phyloP scores from a whole-genome alignment of 2,888 invertebrate genomes.

The Trachelus tabidus region DNA sequence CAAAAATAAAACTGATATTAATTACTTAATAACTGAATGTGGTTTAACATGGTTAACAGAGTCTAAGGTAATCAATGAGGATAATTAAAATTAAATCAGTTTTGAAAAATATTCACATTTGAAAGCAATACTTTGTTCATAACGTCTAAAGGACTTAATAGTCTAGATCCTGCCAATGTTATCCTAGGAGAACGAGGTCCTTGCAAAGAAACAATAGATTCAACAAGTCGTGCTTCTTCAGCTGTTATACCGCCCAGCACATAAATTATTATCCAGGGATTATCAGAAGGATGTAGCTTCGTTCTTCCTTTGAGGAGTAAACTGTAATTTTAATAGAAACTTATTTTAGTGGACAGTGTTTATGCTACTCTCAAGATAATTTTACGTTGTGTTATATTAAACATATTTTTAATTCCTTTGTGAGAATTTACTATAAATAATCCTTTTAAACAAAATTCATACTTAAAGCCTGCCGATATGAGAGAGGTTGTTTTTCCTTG shows the following conservation, averaged over 20 bases:
- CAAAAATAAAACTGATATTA: slow-evolving; percentile 19
- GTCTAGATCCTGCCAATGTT: slow-evolving; percentile 56
- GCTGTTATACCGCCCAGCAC: slow-evolving; percentile 76
- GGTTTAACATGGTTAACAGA: slow-evolving; percentile 33
- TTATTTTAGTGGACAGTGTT: neutral
- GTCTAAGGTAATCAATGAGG: slow-evolving; percentile 9
- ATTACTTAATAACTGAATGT: slow-evolving; percentile 25
- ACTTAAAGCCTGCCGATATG: slow-evolving; percentile 77
- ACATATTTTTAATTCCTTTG: neutral
- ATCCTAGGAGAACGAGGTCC: slow-evolving; percentile 37
- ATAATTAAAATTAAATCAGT: neutral
- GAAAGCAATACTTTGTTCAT: slow-evolving; percentile 53
- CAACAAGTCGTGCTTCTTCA: slow-evolving; percentile 71
- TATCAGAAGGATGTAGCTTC: slow-evolving; percentile 73
- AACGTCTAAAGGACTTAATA: slow-evolving; percentile 56
- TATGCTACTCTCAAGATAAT: neutral
- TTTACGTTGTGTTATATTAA: neutral
- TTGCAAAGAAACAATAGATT: slow-evolving; percentile 46
- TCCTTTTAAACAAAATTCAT: slow-evolving; percentile 40
- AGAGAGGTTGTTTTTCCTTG: slow-evolving; percentile 70
- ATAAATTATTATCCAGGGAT: slow-evolving; percentile 73
- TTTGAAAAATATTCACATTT: slow-evolving; percentile 33
- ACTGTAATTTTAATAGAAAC: slow-evolving; percentile 62
- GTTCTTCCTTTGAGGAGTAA: slow-evolving; percentile 69
- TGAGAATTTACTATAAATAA: slow-evolving; percentile 5